Evolutionary conservation across 2,797 vertebrate species (phyloP).

Genomic region (Trematomus bernacchii): DNA sequence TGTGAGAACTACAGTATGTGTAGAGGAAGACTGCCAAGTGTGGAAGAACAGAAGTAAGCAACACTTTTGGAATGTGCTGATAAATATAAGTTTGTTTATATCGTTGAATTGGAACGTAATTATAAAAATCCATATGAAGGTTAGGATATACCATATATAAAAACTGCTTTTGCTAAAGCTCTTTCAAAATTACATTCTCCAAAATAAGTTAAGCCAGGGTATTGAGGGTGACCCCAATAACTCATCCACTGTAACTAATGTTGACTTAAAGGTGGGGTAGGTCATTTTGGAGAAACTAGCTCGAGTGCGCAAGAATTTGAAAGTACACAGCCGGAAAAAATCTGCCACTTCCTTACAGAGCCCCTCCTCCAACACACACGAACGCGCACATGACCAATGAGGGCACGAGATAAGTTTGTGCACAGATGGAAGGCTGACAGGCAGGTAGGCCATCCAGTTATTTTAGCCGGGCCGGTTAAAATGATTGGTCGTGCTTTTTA

Average conservation of each 20-base stretch:
- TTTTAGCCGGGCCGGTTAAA: too few species aligned
- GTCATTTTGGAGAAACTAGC: too few species aligned
- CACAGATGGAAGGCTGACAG: too few species aligned
- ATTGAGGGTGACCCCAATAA: constrained; percentile 15
- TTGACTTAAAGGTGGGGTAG: too few species aligned
- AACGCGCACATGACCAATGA: too few species aligned
- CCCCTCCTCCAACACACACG: too few species aligned
- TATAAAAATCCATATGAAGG: not conserved
- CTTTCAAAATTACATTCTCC: constrained; percentile 8
- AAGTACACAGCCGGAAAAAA: too few species aligned
- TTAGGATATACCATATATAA: not conserved
- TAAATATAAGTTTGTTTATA: not conserved
- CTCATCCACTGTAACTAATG: constrained; percentile 18
- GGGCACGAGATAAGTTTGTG: too few species aligned
- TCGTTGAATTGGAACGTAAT: not conserved
- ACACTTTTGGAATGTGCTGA: not conserved
- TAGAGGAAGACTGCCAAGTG: not conserved
- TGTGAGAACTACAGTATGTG: not conserved
- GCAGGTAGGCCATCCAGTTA: too few species aligned
- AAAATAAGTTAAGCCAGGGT: not conserved
- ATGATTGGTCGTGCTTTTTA: too few species aligned
- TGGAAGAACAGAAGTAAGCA: not conserved
- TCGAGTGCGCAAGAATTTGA: too few species aligned
- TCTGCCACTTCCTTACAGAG: too few species aligned
- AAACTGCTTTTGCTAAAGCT: not conserved